Evolutionary conservation across 2,888 invertebrate species (phyloP), one percentile per base, ranked within the genome.

Genomic region (Eupithecia tripunctaria): DNA sequence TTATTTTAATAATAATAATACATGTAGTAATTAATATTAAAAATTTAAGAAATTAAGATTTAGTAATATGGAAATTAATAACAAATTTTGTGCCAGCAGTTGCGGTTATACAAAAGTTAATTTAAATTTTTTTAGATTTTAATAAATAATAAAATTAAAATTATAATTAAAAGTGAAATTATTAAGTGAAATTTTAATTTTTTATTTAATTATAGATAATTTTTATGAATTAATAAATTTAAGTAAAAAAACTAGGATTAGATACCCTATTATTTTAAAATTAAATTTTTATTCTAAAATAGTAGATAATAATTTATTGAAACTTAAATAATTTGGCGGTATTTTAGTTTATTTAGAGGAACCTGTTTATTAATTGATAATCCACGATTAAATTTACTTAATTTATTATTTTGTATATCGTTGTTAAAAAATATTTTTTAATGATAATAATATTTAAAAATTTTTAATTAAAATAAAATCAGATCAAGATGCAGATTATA

Each of bases 401-500:
- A 87, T 88, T 93, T 93, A 88, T 76, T 88, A 90, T 88, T 90
- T 90, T 90, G 86, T 89, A 90, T 91, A 90, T 91, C 91, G 89
- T 91, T 91, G 91, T 91, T 89, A 88, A 88, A 90, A 91, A 90
- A 91, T 91, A 90, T 92, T 89, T 91, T 89, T 84, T 80, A 85
- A 89, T 83, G 86, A 91, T 60, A 87, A 86, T 90, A 89, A 91
- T 90, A 91, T 90, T 90, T 91, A 29, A 92, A 87, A 87, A 82
- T 91, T 88, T 79, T 43, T 51, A 87, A 67, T 71, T 74, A 73
- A 92, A 94, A 88, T 93, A 95, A 95, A 95, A 93, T 96, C 96
- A 96, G 95, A 95, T 96, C 96, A 96, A 96, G 96, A 95, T 96
- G 95, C 94, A 96, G 96, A 94, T 94, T 91, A 96, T 96, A 92